A percentile compares a stretch with the other conserved stretches of the same genome.
Conservation (phyloP, 2,888 invertebrate species). For the Eurois occulta region DNA sequence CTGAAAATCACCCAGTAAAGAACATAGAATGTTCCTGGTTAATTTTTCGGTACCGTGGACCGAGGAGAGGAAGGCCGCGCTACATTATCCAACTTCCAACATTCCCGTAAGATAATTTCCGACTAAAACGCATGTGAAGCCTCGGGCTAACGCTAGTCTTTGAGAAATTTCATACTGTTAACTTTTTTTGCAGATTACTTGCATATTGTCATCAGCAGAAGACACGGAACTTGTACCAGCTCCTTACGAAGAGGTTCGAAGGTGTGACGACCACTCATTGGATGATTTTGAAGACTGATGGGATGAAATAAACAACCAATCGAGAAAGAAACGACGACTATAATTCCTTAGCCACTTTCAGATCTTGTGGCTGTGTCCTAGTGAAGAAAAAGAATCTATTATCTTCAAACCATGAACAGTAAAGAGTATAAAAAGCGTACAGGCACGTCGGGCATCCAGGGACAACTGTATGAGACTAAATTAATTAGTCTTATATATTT, state of each 20-base stretch:
- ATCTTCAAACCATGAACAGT: constrained; percentile 1
- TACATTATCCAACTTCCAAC: no score
- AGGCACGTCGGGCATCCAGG: constrained; percentile 16
- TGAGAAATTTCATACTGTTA: neutral
- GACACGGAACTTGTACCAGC: neutral
- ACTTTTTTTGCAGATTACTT: neutral
- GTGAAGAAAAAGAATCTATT: neutral
- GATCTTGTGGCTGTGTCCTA: neutral
- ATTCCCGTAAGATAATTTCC: no score
- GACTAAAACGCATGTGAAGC: neutral
- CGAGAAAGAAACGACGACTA: neutral
- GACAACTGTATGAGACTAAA: constrained; percentile 63
- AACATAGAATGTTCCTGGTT: no score
- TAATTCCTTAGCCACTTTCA: neutral
- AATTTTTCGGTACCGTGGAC: no score
- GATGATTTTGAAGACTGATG: neutral
- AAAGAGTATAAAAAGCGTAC: no score
- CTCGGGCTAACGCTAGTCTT: neutral
- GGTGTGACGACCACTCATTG: neutral
- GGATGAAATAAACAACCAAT: neutral
- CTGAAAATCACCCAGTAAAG: no score
- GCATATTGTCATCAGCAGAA: neutral
- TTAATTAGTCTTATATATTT: constrained; percentile 55
- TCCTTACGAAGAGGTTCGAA: neutral
- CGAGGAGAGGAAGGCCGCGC: no score